Evolutionary conservation across 1,140 invertebrate species (phyloP), one percentile per base, ranked within the genome.

Genomic region (Platyscapa corneri): DNA sequence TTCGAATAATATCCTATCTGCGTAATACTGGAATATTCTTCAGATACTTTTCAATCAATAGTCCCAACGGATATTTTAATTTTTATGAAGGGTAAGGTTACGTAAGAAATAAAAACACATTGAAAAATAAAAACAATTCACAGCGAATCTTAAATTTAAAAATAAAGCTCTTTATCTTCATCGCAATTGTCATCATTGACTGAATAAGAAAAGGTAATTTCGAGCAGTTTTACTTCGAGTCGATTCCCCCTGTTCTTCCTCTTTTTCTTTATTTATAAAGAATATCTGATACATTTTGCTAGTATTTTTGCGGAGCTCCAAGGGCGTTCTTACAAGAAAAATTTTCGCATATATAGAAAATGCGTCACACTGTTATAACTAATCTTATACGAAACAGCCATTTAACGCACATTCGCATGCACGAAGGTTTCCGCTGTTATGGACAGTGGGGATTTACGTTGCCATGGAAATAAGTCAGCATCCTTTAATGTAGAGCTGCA

Each of bases 381-480:
- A 67, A 60, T 46, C 56, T 27, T 23, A 70, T 49, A 39, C 79
- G 30, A 32, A 46, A 20, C 27, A 75, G 77, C 46, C 84, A 78
- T 86, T 75, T 87, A 87, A 84, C 85, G 85, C 85, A 86, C 64
- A 81, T 78, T 84, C 30, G 1, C 42, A 74, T 74, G 70, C 70
- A 42, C 39, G 37, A 32, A 67, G 32, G 32, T 32, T 70, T 37
- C 30, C 67, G 8, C 23, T 74, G 20, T 42, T 39, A n/a, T 32
- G 42, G 83, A 88, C 87, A 89, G 87, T 88, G 82, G 56, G 83
- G 76, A 76, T 78, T 79, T 72, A 60, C 77, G 83, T 87, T 84
- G 77, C 74, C 83, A 86, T 78, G 80, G 84, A 56, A 86, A 86
- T 82, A 86, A 82, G 85, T 79, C 60, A 39, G 30, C 39, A 70